Conservation (phyloP, 1,140 invertebrate genomes). For the Chrysopa pallens region DNA sequence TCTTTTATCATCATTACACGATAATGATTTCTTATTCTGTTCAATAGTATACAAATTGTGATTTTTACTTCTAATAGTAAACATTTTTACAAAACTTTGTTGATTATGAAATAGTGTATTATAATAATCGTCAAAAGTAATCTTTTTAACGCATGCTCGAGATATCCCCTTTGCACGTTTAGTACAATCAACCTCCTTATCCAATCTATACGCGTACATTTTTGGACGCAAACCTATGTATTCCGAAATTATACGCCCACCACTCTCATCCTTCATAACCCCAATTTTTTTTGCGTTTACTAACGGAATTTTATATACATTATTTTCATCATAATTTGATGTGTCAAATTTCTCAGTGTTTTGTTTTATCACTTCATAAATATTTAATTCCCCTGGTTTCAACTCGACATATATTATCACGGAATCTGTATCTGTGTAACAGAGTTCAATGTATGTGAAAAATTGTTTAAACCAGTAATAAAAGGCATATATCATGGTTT, state of each 20-base stretch:
- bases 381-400: conserved; percentile 1
- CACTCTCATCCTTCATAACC: conserved; percentile 29
- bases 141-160: conserved; percentile 8
- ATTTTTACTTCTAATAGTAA: no score
- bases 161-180: conserved; percentile 15
- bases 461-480: conserved; percentile 5
- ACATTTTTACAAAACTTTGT: no score
- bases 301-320: conserved; percentile 13
- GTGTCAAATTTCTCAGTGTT: conserved; percentile 13
- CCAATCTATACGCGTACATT: conserved; percentile 18
- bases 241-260: conserved; percentile 18
- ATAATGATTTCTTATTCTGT: no score
- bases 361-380: conserved; percentile 9
- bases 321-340: conserved; percentile 13
- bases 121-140: conserved; percentile 8
- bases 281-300: conserved; percentile 27
- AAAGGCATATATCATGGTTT: conserved; percentile 2
- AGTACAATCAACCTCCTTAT: conserved; percentile 6
- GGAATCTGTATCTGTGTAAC: conserved; percentile 16
- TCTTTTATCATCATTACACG: no score
- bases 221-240: conserved; percentile 24
- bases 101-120: no score
- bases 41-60: no score
- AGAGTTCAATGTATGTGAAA: conserved; percentile 9
- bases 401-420: conserved; percentile 8